Base-by-base conservation (phyloP, 2,888 invertebrate genomes). In the Lasioglossum lativentre region DNA sequence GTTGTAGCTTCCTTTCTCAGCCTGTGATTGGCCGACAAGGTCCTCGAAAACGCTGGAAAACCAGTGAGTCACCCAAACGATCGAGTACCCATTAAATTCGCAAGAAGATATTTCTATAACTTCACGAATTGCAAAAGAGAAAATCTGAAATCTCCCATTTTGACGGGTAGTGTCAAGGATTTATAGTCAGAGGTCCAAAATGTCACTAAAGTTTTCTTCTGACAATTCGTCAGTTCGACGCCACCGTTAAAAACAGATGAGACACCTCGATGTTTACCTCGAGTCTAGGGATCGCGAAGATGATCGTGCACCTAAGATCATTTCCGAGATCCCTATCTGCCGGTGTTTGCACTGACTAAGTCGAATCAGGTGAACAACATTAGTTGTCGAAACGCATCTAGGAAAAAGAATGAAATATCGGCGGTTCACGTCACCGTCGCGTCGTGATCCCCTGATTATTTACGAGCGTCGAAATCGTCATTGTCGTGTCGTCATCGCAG, bases 401-500 rank as follows among this genome's bases (percentile, higher is more conserved):
- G 63, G 30, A 63, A 63, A 30, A 63, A 16, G 0, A 63, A 63
- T 19, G 63, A 19, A 63, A 63, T 34, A 63, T 63, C 63, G 63
- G 16, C 8, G 8, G 19, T 30, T 12, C 63, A 8, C 63, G 63
- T 63, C 63, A 63, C 19, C 30, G 63, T 30, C 63, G 30, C 5
- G 63, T 30, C 63, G 30, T 8, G 63, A 63, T 63, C 30, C 19
- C 30, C 16, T 1, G 68, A 38, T 82, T 82, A 84, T 84, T 84
- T 84, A 82, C 70, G 56, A 74, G 34, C 78, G 42, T 8, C 4
- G 40, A 19, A n/a, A 70, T 74, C 34, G 52, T 75, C 72, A 63
- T 71, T 63, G 74, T 68, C 78, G 47, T 56, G 45, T 74, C 75
- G 77, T 85, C 81, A 75, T 47, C 45, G 47, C 30, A 47, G 45